Base-by-base conservation (phyloP, 2,888 invertebrate genomes). In the Sinodicranocentrus sp. region DNA sequence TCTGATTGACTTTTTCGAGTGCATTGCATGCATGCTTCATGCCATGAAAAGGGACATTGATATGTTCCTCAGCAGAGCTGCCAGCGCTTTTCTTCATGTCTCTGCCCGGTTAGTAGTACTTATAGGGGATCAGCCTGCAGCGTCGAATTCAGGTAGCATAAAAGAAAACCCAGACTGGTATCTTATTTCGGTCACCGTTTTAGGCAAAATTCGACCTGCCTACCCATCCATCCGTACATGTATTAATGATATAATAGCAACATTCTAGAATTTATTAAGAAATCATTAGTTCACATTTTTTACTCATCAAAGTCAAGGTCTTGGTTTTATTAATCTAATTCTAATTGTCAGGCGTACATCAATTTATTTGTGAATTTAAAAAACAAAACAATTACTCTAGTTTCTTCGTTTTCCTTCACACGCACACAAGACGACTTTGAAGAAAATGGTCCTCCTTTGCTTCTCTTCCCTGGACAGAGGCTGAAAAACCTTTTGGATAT, bases 271-370 rank as follows among this genome's bases (percentile, higher is more conserved):
- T 57, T 57, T 25, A 25, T 57, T 57, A 61, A 17, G 33, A 28
- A n/a, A 61, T 61, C 61, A 61, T 61, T 61, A 61, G n/a, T 28
- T 61, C 8, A 28, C 48, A n/a, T n/a, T 48, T 3, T 63, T 65
- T 75, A 25, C 33, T 33, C 48, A 17, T 52, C 17, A 52, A 75
- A 75, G 75, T 63, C 63, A 75, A 75, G 75, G 75, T 63, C 75
- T 63, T 39, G 13, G 25, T 48, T 73, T 73, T 44, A 17, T 44
- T 73, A 73, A 73, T 44, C 65, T 65, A 33, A 63, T 63, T 33
- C 63, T 63, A 65, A 65, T 65, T 65, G 65, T 65, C 23, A 65
- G 65, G 21, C 21, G 44, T 43, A 65, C 65, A 65, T 63, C 33
- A 15, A 61, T 43, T 65, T 61, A 61, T 25, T 57, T 33, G 10